These are phyloP conservation scores for Barnardius zonarius DNA, from an alignment of 2,113 vertebrate genomes.

Conservation along the genomic window DNA sequence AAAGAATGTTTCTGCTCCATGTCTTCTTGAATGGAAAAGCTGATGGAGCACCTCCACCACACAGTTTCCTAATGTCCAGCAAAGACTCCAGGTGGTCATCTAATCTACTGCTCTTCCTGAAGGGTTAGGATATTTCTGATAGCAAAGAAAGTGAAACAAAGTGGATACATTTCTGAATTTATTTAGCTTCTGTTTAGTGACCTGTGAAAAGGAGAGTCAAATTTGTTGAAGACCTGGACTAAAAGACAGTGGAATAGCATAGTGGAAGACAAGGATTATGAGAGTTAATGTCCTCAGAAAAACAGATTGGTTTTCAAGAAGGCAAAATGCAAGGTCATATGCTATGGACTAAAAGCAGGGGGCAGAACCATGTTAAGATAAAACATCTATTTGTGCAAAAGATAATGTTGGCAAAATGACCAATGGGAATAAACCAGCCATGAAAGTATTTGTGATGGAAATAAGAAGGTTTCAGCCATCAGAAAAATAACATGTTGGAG, in stretches of 20 bases:
- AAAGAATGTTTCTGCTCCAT: background rate
- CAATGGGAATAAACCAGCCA: background rate
- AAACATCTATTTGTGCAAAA: background rate
- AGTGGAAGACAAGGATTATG: background rate
- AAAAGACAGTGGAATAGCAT: background rate
- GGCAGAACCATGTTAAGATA: background rate
- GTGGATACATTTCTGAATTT: background rate
- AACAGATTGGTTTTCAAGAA: background rate
- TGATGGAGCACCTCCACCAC: background rate
- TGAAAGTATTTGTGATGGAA: background rate
- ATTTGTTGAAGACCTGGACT: background rate
- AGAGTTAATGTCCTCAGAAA: background rate
- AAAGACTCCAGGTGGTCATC: background rate
- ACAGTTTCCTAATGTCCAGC: background rate
- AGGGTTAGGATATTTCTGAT: background rate
- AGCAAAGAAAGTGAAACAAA: background rate
- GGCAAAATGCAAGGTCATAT: background rate
- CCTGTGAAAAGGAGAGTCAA: background rate
- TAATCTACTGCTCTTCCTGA: background rate
- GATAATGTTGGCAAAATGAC: background rate
- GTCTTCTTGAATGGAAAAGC: background rate
- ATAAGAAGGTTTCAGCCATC: background rate
- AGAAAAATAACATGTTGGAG: background rate
- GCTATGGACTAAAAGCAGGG: background rate
- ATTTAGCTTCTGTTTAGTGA: background rate